Evolutionary conservation across 2,797 vertebrate genomes (phyloP).

Genomic region (Cottoperca gobio): DNA sequence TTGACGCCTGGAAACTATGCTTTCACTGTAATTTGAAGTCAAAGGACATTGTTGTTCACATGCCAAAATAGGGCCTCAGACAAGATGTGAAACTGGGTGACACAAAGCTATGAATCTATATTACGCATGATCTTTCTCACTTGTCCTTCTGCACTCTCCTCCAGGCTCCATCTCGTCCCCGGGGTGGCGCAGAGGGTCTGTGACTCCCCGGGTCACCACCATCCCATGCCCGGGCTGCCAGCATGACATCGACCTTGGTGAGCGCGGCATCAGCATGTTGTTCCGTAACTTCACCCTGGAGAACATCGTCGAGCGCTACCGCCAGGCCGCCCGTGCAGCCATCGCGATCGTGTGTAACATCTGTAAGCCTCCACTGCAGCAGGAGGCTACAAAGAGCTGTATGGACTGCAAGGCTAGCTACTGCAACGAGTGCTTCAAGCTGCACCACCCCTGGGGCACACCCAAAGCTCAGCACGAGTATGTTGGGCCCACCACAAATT

Average conservation of each 20-base stretch:
- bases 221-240: slow-evolving; percentile 96
- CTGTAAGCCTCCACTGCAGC: slow-evolving; percentile 91
- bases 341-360: slow-evolving; percentile 95
- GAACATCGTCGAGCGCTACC: slow-evolving; percentile 95
- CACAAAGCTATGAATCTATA: not conserved
- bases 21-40: slow-evolving; percentile 17
- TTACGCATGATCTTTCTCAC: slow-evolving; percentile 28
- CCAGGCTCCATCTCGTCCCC: slow-evolving; percentile 86
- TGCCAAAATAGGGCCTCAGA: slow-evolving; percentile 67
- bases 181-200: slow-evolving; percentile 92
- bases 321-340: slow-evolving; percentile 95
- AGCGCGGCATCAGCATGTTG: slow-evolving; percentile 96
- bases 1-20: slow-evolving; percentile 43
- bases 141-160: slow-evolving; percentile 39
- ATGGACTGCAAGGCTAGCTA: slow-evolving; percentile 98
- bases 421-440: slow-evolving; percentile 98
- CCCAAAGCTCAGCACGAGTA: slow-evolving; percentile 97
- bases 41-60: slow-evolving; percentile 38
- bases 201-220: slow-evolving; percentile 89
- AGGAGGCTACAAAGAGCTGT: slow-evolving; percentile 98
- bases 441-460: slow-evolving; percentile 97
- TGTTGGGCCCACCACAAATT: slow-evolving; percentile 96
- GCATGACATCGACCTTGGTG: slow-evolving; percentile 95
- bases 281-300: slow-evolving; percentile 98
- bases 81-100: slow-evolving; percentile 50